Base-by-base conservation (phyloP, 1,140 invertebrate genomes). In the Pachypeltis micranthus region DNA sequence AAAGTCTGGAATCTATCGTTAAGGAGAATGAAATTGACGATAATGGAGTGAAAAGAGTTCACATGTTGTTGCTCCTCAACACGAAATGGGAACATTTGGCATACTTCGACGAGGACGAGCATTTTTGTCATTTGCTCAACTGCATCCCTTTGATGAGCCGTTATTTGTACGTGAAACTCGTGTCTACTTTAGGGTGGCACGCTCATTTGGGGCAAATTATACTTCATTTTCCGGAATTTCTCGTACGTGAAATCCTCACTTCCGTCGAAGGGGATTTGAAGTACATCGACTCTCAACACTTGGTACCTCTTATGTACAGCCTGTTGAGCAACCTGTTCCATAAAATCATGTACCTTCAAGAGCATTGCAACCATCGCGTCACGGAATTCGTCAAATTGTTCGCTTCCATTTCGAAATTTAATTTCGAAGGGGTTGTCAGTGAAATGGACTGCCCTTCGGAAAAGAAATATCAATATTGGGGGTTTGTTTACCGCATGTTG, bases 291-390 rank as follows among this genome's bases (percentile, higher is more conserved):
- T 31, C 29, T 31, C n/a, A 59, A 27, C 31, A 10, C 3, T n/a
- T 25, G 3, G 26, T 59, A 2, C 57, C 57, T 29, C 31, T 59
- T 19, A n/a, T 29, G 16, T 27, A 59, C 4, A 1, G 26, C 3
- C 57, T 59, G 10, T n/a, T 59, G 16, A 31, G 29, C 26, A 31
- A 31, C 3, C 14, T 59, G 7, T 29, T 59, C 2, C 26, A 28
- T 28, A 59, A 59, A 59, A 59, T 59, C 26, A 27, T 59, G 24
- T 31, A 59, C 4, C n/a, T 59, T 3, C 57, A 59, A n/a, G n/a
- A 28, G n/a, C 2, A 29, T 28, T 59, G 57, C 28, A 59, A 31
- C n/a, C n/a, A 29, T 16, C 14, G 28, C 2, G 29, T 31, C 1
- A 28, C 26, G 27, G 29, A 59, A 59, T 31, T 59, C 3, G 27